phyloP scores from a whole-genome alignment of 2,113 vertebrate genomes.

The Peromyscus leucopus region DNA sequence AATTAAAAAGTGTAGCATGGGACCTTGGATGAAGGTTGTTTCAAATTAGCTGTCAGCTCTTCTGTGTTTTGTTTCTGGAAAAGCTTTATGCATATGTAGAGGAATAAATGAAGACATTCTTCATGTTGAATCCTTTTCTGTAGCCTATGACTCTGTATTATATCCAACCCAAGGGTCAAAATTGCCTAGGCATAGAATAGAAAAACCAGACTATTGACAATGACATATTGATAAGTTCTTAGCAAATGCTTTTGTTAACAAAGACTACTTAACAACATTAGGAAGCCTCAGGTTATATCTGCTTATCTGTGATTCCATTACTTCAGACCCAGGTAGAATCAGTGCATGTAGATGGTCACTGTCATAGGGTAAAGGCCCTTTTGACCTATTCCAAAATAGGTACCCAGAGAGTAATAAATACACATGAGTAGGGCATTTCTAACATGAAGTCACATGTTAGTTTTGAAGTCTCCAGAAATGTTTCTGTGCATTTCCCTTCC shows the following conservation, averaged over 20 bases:
- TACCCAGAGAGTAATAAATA: neutral
- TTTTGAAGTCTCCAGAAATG: slow-evolving; percentile 20
- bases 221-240: neutral
- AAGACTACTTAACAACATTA: slow-evolving; percentile 12
- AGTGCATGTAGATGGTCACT: neutral
- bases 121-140: neutral
- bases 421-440: slow-evolving; percentile 21
- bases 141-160: neutral
- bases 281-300: neutral
- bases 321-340: neutral
- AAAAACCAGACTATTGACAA: neutral
- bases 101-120: neutral
- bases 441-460: neutral
- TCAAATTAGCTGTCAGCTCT: neutral
- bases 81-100: neutral
- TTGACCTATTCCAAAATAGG: neutral
- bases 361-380: neutral
- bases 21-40: neutral
- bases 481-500: neutral
- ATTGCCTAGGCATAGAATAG: slow-evolving; percentile 5
- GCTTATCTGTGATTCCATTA: slow-evolving; percentile 48
- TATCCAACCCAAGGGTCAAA: slow-evolving; percentile 8
- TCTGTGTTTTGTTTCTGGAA: slow-evolving; percentile 38
- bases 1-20: neutral
- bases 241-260: slow-evolving; percentile 29